A percentile compares a stretch with the other conserved stretches of the same genome.
These are phyloP conservation scores for Jordanella pulchra DNA, from an alignment of 2,797 vertebrate species.

Conservation along the genomic window DNA sequence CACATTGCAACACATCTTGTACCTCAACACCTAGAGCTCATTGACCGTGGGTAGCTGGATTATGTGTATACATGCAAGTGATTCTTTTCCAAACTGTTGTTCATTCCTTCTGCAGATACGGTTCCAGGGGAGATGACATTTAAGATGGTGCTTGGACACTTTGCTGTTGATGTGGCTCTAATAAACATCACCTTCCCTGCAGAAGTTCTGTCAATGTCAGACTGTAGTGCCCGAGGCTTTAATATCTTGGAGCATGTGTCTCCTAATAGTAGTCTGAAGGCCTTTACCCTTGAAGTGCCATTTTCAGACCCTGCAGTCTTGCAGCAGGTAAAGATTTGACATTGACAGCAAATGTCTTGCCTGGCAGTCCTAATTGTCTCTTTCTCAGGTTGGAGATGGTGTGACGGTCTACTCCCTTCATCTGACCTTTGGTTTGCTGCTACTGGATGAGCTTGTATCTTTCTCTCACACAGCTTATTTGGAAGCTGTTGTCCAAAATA, in stretches of 20 bases:
- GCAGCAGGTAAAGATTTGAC: constrained; percentile 43
- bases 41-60: constrained; percentile 54
- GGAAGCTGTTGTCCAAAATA: constrained; percentile 41
- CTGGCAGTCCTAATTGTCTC: background rate
- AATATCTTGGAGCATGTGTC: constrained; percentile 59
- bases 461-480: constrained; percentile 55
- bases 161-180: constrained; percentile 62
- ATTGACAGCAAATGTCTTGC: background rate
- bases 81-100: background rate
- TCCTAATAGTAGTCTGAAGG: constrained; percentile 52
- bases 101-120: constrained; percentile 52
- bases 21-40: constrained; percentile 33
- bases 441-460: constrained; percentile 47
- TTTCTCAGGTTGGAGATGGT: constrained; percentile 40
- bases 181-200: constrained; percentile 61
- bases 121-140: constrained; percentile 56
- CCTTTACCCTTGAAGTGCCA: constrained; percentile 65
- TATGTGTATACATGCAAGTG: too few species aligned
- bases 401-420: constrained; percentile 32
- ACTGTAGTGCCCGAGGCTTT: constrained; percentile 59
- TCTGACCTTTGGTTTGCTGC: constrained; percentile 62
- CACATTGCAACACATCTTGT: constrained; percentile 58
- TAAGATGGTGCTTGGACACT: constrained; percentile 61
- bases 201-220: constrained; percentile 54
- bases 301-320: constrained; percentile 61